These are phyloP conservation scores for Holcopasites calliopsidis DNA, from an alignment of 1,140 invertebrate genomes.

Conservation along the genomic window DNA sequence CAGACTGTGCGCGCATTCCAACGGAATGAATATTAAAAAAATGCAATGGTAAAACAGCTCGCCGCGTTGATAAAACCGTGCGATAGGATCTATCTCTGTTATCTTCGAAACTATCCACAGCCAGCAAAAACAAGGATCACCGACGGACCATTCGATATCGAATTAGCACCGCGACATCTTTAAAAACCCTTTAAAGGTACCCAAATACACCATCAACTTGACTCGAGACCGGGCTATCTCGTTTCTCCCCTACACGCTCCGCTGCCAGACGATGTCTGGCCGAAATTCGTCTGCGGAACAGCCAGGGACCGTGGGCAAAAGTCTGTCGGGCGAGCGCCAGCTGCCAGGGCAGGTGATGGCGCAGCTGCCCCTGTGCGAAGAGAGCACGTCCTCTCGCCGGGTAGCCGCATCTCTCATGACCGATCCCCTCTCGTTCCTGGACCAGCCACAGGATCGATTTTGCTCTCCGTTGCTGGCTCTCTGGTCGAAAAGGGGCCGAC, in stretches of 20 bases:
- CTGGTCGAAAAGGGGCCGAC: background rate
- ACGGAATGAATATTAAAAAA: background rate
- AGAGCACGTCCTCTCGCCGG: slow-evolving; percentile 33
- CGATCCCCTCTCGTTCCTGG: slow-evolving; percentile 41
- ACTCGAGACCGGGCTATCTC: background rate
- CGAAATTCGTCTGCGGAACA: background rate
- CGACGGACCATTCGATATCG: too few species aligned
- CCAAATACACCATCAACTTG: too few species aligned
- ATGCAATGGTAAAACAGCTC: too few species aligned
- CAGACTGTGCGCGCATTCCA: background rate
- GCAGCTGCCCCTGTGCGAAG: slow-evolving; percentile 35
- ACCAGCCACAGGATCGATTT: slow-evolving; percentile 39
- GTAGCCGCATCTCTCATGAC: slow-evolving; percentile 41
- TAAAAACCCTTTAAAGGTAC: too few species aligned
- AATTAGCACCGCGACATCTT: too few species aligned
- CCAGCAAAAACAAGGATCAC: too few species aligned
- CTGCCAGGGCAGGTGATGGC: slow-evolving; percentile 46
- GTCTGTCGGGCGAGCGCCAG: slow-evolving; percentile 28
- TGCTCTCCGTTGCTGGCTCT: background rate
- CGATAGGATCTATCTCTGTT: too few species aligned
- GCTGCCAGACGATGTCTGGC: slow-evolving; percentile 18
- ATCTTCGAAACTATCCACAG: too few species aligned
- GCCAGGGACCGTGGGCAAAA: slow-evolving; percentile 7
- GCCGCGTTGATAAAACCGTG: too few species aligned
- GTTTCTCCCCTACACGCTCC: background rate